Base-by-base conservation (phyloP, 35 echinoderm and acorn worm species). In the Holothuria glaberrima region DNA sequence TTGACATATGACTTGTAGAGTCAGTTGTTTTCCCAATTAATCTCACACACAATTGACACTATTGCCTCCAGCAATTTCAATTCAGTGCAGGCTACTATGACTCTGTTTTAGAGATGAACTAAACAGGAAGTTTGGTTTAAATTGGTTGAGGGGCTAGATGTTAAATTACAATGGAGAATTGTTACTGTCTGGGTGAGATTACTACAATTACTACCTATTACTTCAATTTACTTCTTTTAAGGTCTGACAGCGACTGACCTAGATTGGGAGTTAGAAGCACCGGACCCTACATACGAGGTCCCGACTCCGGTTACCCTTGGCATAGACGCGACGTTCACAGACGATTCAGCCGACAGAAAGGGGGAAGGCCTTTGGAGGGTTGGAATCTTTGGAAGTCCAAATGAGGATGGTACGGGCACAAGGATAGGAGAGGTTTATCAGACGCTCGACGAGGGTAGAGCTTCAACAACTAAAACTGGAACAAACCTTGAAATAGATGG, bases 351-450 rank as follows among this genome's bases (percentile, higher is more conserved):
- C 19, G 50, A 82, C 77, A 36, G 46, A 10, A 60, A 29, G 24
- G 95, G 95, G 13, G 64, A 67, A 44, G 70, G 88, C 31, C 63
- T 97, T 0, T 97, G 95, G 95, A 75, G 87, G n/a, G 57, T 97
- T 20, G 78, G 70, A 22, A 45, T 90, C 18, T 97, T 70, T 82
- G 92, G 90, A 34, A 94, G 95, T 65, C 56, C 56, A 44, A 94
- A 89, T 50, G 86, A 46, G 6, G 86, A 97, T 90, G 95, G 95
- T 38, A 52, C 84, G 22, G 94, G 94, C 9, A 22, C 48, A 27
- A 58, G 74, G 41, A 86, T 91, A 26, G 88, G 60, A 46, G 70
- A 93, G 32, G 88, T 94, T 0, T 25, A 17, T 26, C 94, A 97
- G 68, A 71, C 80, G 10, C 77, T 97, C 57, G 81, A 90, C 30